phyloP scores from a whole-genome alignment of 2,797 vertebrate species.

The Premnoplex brunnescens region DNA sequence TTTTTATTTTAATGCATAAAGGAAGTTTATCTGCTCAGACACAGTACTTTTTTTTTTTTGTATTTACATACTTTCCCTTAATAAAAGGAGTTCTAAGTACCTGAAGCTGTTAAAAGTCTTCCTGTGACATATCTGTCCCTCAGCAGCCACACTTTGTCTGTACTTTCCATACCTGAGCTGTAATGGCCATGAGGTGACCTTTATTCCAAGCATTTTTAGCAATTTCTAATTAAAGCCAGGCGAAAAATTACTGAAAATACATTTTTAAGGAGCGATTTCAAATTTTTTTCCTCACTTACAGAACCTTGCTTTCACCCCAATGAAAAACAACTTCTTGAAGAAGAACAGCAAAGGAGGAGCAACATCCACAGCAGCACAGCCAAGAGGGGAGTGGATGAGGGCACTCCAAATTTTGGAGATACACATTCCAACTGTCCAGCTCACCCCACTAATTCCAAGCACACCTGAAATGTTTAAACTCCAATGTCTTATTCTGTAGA shows the following conservation, averaged over 20 bases:
- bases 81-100: neutral
- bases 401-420: neutral
- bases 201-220: neutral
- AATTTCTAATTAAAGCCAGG: neutral
- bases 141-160: neutral
- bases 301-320: accelerated
- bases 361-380: neutral
- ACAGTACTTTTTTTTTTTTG: neutral
- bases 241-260: neutral
- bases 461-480: neutral
- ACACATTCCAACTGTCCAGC: neutral
- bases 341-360: neutral
- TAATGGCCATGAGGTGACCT: neutral
- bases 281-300: neutral
- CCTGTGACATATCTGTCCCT: neutral
- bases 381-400: neutral
- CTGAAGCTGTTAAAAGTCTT: neutral
- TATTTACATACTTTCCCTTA: neutral
- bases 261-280: neutral
- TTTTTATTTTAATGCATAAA: neutral
- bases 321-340: neutral
- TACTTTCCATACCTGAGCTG: accelerated
- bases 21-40: neutral
- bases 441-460: neutral
- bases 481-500: neutral